These are phyloP conservation scores for Heliopora coerulea DNA, from an alignment of 92 coral and sea anemone species.

Conservation along the genomic window DNA sequence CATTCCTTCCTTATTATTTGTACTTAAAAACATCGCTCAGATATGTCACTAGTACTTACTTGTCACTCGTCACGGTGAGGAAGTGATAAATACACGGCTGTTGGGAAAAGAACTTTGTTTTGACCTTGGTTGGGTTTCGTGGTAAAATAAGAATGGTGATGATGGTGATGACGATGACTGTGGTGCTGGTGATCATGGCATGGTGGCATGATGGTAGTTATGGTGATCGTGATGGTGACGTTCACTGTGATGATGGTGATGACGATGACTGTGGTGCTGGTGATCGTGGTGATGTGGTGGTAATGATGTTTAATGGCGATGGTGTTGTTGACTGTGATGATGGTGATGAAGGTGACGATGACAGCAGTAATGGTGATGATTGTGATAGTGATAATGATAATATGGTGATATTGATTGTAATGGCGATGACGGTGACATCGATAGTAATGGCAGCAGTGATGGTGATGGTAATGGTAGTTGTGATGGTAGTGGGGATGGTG, in stretches of 20 bases:
- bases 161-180: neutral
- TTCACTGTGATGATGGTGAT: no score
- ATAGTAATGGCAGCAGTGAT: neutral
- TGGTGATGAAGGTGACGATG: conserved; percentile 13
- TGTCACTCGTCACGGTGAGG: no score
- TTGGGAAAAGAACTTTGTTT: no score
- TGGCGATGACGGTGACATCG: neutral
- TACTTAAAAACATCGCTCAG: no score
- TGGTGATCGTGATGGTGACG: no score
- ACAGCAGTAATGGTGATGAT: neutral
- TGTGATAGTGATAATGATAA: neutral
- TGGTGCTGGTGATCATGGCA: neutral
- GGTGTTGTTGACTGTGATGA: neutral
- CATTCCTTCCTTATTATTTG: no score
- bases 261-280: neutral
- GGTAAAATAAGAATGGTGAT: no score
- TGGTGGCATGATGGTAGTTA: no score
- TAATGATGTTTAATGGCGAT: conserved; percentile 13
- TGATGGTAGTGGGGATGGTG: conserved; percentile 10
- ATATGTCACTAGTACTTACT: no score
- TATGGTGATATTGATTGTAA: no score
- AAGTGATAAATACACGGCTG: no score
- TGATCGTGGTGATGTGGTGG: neutral
- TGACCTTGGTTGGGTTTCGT: no score
- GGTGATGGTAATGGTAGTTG: neutral